A percentile compares a stretch with the other conserved stretches of the same genome.
These are phyloP conservation scores for Drosophila demipolita DNA, from an alignment of 2,888 invertebrate genomes.

Conservation along the genomic window DNA sequence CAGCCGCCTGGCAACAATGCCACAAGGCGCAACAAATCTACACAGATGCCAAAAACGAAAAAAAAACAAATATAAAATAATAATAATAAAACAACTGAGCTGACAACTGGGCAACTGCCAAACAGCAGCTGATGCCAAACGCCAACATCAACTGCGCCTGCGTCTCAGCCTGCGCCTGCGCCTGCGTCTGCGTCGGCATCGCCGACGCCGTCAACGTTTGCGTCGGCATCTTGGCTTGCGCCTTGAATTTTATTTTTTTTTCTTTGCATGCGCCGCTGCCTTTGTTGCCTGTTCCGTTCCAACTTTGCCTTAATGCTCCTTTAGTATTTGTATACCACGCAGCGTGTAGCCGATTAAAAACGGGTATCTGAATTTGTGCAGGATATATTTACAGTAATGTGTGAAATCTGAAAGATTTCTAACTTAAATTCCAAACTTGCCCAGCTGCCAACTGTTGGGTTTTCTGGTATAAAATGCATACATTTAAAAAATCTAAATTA, in stretches of 20 bases:
- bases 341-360: not conserved
- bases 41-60: slow-evolving; percentile 31
- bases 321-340: slow-evolving; percentile 32
- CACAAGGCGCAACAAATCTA: slow-evolving; percentile 54
- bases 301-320: slow-evolving; percentile 27
- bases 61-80: not conserved
- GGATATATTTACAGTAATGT: slow-evolving; percentile 4
- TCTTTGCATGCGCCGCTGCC: slow-evolving; percentile 34
- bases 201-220: slow-evolving; percentile 12
- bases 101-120: slow-evolving; percentile 57
- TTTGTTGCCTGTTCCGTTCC: slow-evolving; percentile 33
- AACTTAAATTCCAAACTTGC: not conserved
- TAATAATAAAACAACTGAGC: slow-evolving; percentile 27
- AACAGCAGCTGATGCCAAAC: slow-evolving; percentile 52
- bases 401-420: not conserved
- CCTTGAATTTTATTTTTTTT: slow-evolving; percentile 34
- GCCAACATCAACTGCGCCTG: slow-evolving; percentile 32
- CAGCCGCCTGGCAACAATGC: slow-evolving; percentile 54
- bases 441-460: not conserved
- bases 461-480: not conserved
- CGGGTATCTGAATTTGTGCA: not conserved
- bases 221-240: slow-evolving; percentile 32
- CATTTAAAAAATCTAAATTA: not conserved
- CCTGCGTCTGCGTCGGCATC: slow-evolving; percentile 4
- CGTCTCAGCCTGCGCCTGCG: slow-evolving; percentile 13